These are phyloP conservation scores for Melanostoma mellinum DNA, from an alignment of 2,888 invertebrate genomes.

Conservation along the genomic window DNA sequence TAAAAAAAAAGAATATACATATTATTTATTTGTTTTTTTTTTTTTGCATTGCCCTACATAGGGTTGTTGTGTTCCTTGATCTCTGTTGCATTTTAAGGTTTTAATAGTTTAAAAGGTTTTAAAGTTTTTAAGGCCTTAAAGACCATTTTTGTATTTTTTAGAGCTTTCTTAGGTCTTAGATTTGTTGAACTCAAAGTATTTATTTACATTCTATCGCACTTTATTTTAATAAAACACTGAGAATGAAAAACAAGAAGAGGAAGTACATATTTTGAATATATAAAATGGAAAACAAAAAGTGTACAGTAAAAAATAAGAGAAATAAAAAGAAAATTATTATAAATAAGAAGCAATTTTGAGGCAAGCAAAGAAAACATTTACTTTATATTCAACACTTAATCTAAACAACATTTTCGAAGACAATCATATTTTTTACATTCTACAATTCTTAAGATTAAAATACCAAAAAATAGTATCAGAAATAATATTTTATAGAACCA, in stretches of 20 bases:
- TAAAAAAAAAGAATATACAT: no score
- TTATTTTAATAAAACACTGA: constrained; percentile 40
- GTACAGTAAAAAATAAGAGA: constrained; percentile 18
- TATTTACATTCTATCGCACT: constrained; percentile 39
- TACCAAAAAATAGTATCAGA: constrained; percentile 10
- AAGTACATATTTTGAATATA: constrained; percentile 27
- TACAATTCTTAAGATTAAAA: constrained; percentile 22
- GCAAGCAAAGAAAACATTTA: constrained; percentile 33
- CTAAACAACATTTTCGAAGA: no score
- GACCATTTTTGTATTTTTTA: no score
- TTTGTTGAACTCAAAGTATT: no score
- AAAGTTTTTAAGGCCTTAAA: no score
- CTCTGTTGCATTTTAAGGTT: no score
- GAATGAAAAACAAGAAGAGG: constrained; percentile 38
- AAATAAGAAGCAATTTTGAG: constrained; percentile 45
- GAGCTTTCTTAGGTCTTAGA: no score
- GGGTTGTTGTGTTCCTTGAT: no score
- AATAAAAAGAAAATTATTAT: constrained; percentile 26
- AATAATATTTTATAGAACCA: constrained; percentile 4
- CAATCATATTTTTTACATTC: background rate
- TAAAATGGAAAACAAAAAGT: constrained; percentile 2
- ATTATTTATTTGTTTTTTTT: no score
- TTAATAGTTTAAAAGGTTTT: no score
- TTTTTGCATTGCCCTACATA: no score
- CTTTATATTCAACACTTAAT: no score